A percentile compares a stretch with the other conserved stretches of the same genome.
phyloP scores from a whole-genome alignment of 2,797 vertebrate species.

The Kryptolebias ocellatus region DNA sequence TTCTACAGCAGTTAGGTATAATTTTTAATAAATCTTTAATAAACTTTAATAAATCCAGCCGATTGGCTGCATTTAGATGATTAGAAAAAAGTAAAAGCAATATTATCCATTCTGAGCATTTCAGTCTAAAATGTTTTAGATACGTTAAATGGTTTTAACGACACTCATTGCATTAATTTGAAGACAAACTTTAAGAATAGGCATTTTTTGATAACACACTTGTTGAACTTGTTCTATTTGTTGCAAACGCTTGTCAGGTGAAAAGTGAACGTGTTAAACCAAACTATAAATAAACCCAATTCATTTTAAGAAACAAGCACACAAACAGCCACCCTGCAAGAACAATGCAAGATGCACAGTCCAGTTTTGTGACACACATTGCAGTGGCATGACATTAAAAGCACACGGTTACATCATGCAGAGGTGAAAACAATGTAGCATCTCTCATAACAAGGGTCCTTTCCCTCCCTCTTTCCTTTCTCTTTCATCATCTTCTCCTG shows the following conservation, averaged over 20 bases:
- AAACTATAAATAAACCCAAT: constrained; percentile 10
- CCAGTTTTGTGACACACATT: constrained; percentile 35
- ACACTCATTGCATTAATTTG: neutral
- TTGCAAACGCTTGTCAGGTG: constrained; percentile 16
- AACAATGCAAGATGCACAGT: constrained; percentile 18
- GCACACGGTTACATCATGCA: constrained; percentile 67
- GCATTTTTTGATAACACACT: neutral
- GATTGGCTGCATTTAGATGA: too few relatives aligned
- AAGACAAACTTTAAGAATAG: neutral
- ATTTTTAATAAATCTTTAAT: too few relatives aligned
- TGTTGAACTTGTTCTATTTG: neutral
- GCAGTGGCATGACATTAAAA: constrained; percentile 55
- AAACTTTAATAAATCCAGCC: too few relatives aligned
- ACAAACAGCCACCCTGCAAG: constrained; percentile 17
- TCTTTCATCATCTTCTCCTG: constrained; percentile 58
- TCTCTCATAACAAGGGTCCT: constrained; percentile 25
- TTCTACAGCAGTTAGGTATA: neutral
- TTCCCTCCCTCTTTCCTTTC: constrained; percentile 23
- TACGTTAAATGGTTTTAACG: neutral
- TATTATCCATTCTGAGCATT: too few relatives aligned
- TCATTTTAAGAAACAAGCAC: constrained; percentile 18
- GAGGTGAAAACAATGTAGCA: constrained; percentile 48
- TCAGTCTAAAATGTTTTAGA: too few relatives aligned
- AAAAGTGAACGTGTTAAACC: neutral
- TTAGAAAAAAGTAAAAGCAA: too few relatives aligned